phyloP scores from a whole-genome alignment of 2,797 vertebrate genomes.

The Bryconaethiops microstoma region DNA sequence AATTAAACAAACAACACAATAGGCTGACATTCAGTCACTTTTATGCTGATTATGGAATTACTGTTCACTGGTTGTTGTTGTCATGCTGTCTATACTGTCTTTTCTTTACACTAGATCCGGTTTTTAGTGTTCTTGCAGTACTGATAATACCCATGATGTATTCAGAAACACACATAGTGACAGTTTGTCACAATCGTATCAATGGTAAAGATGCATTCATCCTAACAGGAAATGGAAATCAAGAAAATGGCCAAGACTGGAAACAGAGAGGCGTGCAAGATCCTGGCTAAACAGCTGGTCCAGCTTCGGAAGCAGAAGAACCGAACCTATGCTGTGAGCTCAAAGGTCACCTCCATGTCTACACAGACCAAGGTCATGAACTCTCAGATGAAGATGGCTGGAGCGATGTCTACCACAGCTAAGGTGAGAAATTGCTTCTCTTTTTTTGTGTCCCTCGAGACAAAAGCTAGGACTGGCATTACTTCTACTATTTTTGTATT shows the following conservation, averaged over 20 bases:
- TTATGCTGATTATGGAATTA: background rate
- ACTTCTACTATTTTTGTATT: background rate
- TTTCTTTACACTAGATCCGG: background rate
- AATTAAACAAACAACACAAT: background rate
- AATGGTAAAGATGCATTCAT: background rate
- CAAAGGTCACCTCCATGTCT: conserved; percentile 97
- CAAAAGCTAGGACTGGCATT: background rate
- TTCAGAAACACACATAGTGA: no score
- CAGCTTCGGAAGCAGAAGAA: conserved; percentile 95
- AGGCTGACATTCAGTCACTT: background rate
- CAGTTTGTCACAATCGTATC: no score
- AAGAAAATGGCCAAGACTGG: conserved; percentile 99
- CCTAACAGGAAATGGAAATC: conserved; percentile 92
- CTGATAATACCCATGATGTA: no score
- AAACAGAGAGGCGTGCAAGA: conserved; percentile 93
- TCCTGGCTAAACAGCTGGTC: conserved; percentile 95
- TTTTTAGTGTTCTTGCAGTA: no score
- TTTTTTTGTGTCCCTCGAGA: background rate
- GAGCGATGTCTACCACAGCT: conserved; percentile 94
- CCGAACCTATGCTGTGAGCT: conserved; percentile 95
- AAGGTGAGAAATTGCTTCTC: conserved; percentile 79
- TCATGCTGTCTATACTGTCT: background rate
- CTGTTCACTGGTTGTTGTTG: background rate
- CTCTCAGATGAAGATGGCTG: conserved; percentile 99
- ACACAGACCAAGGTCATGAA: conserved; percentile 97